Evolutionary conservation across 2,888 invertebrate genomes (phyloP).

Genomic region (Xestoiulus laeticollis): DNA sequence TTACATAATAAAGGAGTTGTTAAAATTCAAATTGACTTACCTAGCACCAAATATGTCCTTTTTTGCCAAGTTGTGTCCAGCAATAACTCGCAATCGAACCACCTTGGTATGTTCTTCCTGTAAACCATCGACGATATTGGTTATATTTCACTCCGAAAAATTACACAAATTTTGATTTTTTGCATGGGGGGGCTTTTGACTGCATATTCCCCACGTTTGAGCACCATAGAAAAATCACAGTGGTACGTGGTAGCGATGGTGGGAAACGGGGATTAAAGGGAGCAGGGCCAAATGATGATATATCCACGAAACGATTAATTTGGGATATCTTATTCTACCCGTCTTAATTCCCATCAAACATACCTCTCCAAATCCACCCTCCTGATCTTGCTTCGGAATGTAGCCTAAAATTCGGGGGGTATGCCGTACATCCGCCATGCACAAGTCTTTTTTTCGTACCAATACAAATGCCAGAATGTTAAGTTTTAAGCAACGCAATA

Average conservation of each 20-base stretch:
- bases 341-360: not conserved
- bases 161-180: not conserved
- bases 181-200: not conserved
- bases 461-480: not conserved
- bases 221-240: not conserved
- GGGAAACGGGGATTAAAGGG: not conserved
- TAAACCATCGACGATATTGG: conserved; percentile 38
- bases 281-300: not conserved
- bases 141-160: not conserved
- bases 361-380: conserved; percentile 25
- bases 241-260: not conserved
- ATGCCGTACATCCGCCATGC: conserved; percentile 42
- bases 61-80: conserved; percentile 91
- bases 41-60: conserved; percentile 99
- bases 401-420: conserved; percentile 30
- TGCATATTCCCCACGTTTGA: not conserved
- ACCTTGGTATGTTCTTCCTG: conserved; percentile 63
- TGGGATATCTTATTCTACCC: not conserved
- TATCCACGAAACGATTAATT: not conserved
- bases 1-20: not conserved
- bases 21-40: conserved; percentile 65
- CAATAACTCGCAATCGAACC: conserved; percentile 83
- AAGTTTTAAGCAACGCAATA: conserved; percentile 4
- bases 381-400: conserved; percentile 36
- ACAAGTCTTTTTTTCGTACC: not conserved